Evolutionary conservation across 2,113 vertebrate genomes (phyloP).

Genomic region (Alaudala cheleensis): DNA sequence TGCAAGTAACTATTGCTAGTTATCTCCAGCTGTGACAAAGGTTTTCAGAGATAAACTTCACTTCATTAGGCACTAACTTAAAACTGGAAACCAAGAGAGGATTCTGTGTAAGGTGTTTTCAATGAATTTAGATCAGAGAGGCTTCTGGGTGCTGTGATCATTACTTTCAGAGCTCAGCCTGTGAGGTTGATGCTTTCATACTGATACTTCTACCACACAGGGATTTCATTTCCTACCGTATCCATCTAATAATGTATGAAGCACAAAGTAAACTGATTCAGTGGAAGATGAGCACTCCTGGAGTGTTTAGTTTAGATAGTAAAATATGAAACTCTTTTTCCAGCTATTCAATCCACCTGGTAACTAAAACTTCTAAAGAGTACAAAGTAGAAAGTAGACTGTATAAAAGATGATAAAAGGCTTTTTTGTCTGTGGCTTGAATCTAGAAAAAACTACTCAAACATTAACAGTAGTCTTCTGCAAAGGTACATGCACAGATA

Average conservation of each 20-base stretch:
- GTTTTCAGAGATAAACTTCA: slow-evolving; percentile 66
- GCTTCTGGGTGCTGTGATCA: slow-evolving; percentile 39
- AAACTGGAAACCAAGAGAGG: slow-evolving; percentile 43
- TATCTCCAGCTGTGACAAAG: slow-evolving; percentile 63
- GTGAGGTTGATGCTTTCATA: slow-evolving; percentile 37
- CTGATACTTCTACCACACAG: background rate
- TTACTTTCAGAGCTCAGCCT: slow-evolving; percentile 32
- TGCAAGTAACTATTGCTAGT: slow-evolving; percentile 59
- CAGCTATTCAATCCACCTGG: background rate
- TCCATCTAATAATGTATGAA: slow-evolving; percentile 21
- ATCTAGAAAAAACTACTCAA: background rate
- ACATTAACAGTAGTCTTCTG: background rate
- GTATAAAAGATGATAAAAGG: background rate
- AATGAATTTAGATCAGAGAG: slow-evolving; percentile 67
- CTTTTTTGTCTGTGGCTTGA: background rate
- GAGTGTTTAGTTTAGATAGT: background rate
- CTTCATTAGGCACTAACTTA: slow-evolving; percentile 65
- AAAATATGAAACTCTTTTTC: background rate
- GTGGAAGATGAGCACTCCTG: background rate
- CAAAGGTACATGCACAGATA: background rate
- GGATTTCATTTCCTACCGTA: slow-evolving; percentile 46
- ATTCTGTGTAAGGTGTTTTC: slow-evolving; percentile 35
- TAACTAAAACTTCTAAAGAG: background rate
- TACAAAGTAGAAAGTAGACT: background rate
- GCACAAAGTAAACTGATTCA: slow-evolving; percentile 53